Evolutionary conservation across 1,140 invertebrate species (phyloP).

Genomic region (Saccostrea cuccullata): DNA sequence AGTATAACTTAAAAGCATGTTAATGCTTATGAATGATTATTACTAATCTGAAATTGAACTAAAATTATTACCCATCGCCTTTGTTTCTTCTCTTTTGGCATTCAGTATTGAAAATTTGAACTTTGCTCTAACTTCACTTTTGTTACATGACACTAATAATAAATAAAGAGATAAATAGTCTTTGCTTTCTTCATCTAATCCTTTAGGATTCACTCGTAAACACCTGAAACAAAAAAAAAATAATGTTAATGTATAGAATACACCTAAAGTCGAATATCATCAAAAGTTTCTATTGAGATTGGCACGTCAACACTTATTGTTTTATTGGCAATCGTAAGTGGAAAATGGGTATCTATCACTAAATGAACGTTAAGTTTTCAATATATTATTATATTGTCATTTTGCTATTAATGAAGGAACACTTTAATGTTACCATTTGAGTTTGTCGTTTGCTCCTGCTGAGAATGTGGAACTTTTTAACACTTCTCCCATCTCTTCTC

Average conservation of each 20-base stretch:
- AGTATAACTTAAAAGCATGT: not conserved
- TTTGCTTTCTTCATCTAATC: slow-evolving; percentile 99
- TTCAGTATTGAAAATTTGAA: slow-evolving; percentile 99
- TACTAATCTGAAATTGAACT: not conserved
- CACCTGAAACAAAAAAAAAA: slow-evolving; percentile 84
- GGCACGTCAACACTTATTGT: too few species aligned
- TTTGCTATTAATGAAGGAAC: too few species aligned
- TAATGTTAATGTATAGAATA: too few species aligned
- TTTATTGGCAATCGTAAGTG: too few species aligned
- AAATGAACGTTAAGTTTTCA: too few species aligned
- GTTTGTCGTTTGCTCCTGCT: slow-evolving; percentile 98
- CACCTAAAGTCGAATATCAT: too few species aligned
- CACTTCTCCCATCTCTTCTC: slow-evolving; percentile 99
- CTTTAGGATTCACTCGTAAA: slow-evolving; percentile 99
- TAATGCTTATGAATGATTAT: not conserved
- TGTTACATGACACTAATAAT: slow-evolving; percentile 98
- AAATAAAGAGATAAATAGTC: slow-evolving; percentile 99
- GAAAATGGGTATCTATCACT: too few species aligned
- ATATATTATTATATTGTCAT: too few species aligned
- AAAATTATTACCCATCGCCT: slow-evolving; percentile 92
- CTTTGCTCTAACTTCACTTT: slow-evolving; percentile 99
- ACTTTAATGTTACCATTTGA: slow-evolving; percentile 91
- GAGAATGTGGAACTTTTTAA: slow-evolving; percentile 99
- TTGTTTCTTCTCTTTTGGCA: slow-evolving; percentile 99
- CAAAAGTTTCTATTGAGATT: too few species aligned